Base-by-base conservation (phyloP, 2,888 invertebrate species). In the Zeuzera pyrina region DNA sequence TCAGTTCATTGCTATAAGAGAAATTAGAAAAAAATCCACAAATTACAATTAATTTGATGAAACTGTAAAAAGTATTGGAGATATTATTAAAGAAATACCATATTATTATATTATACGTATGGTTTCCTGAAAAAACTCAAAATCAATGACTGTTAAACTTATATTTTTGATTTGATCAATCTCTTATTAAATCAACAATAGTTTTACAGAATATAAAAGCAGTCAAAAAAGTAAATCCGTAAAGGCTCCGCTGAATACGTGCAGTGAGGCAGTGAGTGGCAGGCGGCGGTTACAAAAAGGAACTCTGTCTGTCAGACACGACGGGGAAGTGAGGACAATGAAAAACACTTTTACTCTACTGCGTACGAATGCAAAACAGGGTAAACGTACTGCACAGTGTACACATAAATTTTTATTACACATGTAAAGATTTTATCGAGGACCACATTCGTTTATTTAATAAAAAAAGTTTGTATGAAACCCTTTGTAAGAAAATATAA, bases 331-430 rank as follows among this genome's bases (percentile, higher is more conserved):
- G 45, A 31, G 60, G 61, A 77, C 78, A 76, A 71, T 78, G 72
- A 64, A 71, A 73, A 72, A 72, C 76, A 74, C 74, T 77, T 70
- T 66, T 36, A 30, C 57, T 59, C 57, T 49, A 56, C 59, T 46
- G 61, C 57, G 57, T 49, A 52, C 57, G 65, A 66, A 78, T 77
- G 73, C 63, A 72, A 74, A 74, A 67, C 60, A 65, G 63, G 62
- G 54, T 49, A 57, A 53, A 48, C 33, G 32, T 33, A 30, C 29
- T 30, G 24, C 26, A 31, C 37, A 46, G 40, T 47, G 47, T 42
- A 45, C 49, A 44, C 47, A 52, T 51, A 47, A 45, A 55, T 57
- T 52, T 52, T 61, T 56, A 51, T 49, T 54, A 55, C 49, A 43
- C 45, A 54, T 49, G 49, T 56, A 55, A 51, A 48, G 38, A 49